These are phyloP conservation scores for Corythoichthys haematopterus DNA, from an alignment of 2,113 vertebrate genomes.

Conservation along the genomic window DNA sequence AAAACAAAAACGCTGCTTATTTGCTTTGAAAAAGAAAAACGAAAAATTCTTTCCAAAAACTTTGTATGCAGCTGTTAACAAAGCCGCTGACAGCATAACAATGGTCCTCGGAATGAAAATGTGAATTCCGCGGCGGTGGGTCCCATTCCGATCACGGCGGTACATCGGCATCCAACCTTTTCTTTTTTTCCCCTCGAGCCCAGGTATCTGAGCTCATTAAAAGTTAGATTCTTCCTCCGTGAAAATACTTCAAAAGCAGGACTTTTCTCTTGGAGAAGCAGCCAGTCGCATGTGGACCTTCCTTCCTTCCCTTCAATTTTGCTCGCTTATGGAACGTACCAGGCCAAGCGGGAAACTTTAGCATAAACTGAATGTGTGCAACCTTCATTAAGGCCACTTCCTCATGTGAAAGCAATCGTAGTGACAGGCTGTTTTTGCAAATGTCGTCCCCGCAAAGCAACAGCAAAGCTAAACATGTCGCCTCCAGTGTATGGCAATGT, in stretches of 20 bases:
- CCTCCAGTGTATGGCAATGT: not conserved
- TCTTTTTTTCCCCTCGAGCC: slow-evolving; percentile 17
- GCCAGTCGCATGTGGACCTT: slow-evolving; percentile 64
- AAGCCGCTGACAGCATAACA: slow-evolving; percentile 48
- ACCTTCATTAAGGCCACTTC: slow-evolving; percentile 6
- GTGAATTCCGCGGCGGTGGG: slow-evolving; percentile 36
- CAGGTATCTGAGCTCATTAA: slow-evolving; percentile 54
- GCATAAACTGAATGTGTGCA: slow-evolving; percentile 10
- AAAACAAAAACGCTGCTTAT: not conserved
- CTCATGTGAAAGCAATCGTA: slow-evolving; percentile 4
- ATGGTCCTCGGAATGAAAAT: slow-evolving; percentile 40
- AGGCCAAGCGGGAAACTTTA: slow-evolving; percentile 14
- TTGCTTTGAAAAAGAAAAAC: slow-evolving; percentile 32
- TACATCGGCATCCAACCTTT: slow-evolving; percentile 18
- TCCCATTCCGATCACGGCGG: slow-evolving; percentile 24
- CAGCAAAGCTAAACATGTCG: too few species aligned
- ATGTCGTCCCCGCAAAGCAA: not conserved
- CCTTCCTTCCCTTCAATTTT: slow-evolving; percentile 65
- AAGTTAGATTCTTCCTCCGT: slow-evolving; percentile 42
- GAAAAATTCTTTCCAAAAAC: slow-evolving; percentile 25
- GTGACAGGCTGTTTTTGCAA: not conserved
- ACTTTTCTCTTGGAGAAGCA: slow-evolving; percentile 67
- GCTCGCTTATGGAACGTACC: slow-evolving; percentile 58
- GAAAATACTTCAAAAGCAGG: slow-evolving; percentile 46
- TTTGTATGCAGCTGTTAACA: slow-evolving; percentile 51